Percentiles rank a stretch among this genome's conserved stretches.
Evolutionary conservation across 2,113 vertebrate genomes (phyloP).

Genomic region (Scomber japonicus): DNA sequence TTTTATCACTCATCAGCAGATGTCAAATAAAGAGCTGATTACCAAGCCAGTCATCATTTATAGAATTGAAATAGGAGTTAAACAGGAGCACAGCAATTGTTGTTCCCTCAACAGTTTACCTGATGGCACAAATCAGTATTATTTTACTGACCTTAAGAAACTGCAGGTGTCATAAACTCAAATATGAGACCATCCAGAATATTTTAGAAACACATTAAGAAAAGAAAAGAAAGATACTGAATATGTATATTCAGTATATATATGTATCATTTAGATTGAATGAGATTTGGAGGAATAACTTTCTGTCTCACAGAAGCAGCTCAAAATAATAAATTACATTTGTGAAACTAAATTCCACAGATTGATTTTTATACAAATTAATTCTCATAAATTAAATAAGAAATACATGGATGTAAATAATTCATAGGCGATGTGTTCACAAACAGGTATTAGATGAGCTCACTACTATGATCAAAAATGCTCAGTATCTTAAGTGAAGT

Average conservation of each 20-base stretch:
- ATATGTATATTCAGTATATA: too few species aligned
- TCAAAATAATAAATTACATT: not conserved
- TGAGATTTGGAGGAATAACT: not conserved
- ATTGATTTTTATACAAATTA: not conserved
- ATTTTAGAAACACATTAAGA: not conserved
- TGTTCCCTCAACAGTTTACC: not conserved
- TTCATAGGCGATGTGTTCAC: not conserved
- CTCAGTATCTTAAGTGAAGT: not conserved
- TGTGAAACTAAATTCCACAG: not conserved
- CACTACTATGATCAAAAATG: too few species aligned
- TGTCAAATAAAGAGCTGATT: not conserved
- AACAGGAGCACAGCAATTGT: not conserved
- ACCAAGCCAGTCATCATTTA: not conserved
- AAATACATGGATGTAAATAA: not conserved
- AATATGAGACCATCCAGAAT: not conserved
- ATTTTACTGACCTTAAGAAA: not conserved
- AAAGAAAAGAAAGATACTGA: not conserved
- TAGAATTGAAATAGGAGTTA: too few species aligned
- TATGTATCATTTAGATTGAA: not conserved
- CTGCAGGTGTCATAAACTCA: not conserved
- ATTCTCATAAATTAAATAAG: not conserved
- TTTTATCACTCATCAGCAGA: not conserved
- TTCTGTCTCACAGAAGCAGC: not conserved
- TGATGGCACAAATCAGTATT: not conserved
- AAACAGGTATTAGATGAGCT: not conserved